phyloP scores from a whole-genome alignment of 2,113 vertebrate species.

The Pungitius pungitius region DNA sequence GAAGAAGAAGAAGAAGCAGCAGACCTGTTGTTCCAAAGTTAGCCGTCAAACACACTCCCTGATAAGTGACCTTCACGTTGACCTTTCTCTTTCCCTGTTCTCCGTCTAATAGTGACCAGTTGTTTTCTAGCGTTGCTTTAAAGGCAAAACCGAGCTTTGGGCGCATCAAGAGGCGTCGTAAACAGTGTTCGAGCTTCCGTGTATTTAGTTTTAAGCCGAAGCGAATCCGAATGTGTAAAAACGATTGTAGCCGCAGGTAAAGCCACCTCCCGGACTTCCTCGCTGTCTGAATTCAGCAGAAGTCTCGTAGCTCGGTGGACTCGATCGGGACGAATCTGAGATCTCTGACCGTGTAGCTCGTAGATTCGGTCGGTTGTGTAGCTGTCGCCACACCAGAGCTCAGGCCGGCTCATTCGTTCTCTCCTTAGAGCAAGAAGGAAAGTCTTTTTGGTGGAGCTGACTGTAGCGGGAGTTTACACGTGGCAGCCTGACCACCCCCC shows the following conservation, averaged over 20 bases:
- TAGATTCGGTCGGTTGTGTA: background rate
- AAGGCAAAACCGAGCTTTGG: conserved; percentile 40
- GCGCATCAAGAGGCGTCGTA: conserved; percentile 46
- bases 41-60: conserved; percentile 20
- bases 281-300: conserved; percentile 27
- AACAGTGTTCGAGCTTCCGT: conserved; percentile 79
- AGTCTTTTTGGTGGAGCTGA: conserved; percentile 13
- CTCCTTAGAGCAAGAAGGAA: conserved; percentile 28
- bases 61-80: conserved; percentile 70
- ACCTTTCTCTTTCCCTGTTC: conserved; percentile 26
- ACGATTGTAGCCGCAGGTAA: conserved; percentile 56
- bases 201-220: conserved; percentile 55
- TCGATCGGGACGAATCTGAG: conserved; percentile 50
- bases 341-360: conserved; percentile 57
- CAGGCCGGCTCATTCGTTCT: conserved; percentile 16
- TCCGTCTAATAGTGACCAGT: conserved; percentile 44
- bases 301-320: conserved; percentile 50
- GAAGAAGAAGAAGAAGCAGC: conserved; percentile 24
- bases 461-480: conserved; percentile 49
- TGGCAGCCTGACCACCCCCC: background rate
- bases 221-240: conserved; percentile 56
- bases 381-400: conserved; percentile 32
- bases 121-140: conserved; percentile 45
- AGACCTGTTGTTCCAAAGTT: conserved; percentile 22
- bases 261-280: conserved; percentile 52